Evolutionary conservation across 2,797 vertebrate genomes (phyloP), one percentile per base, ranked within the genome.

Genomic region (Crax fasciolata): DNA sequence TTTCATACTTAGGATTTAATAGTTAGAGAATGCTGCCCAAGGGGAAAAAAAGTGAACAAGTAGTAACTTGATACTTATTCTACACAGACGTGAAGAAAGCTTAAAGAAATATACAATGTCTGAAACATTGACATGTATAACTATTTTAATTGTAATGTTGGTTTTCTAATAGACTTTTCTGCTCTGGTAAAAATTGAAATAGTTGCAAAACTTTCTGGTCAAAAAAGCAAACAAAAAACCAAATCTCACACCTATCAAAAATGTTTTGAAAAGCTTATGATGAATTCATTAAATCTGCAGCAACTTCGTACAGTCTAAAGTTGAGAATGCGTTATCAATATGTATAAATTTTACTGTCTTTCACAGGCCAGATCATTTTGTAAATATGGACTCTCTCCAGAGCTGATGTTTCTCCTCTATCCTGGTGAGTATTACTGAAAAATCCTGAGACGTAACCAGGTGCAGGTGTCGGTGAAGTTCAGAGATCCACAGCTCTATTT

Each of bases 1-100:
- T 96, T 98, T 97, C 95, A 97, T 97, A 96, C 89, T 96, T 96
- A 93, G 95, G 55, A 87, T 94, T 94, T 96, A 89, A 87, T 91
- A 84, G 73, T 75, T 70, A 91, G 54, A 89, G 93, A 96, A 89
- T 91, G 57, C 65, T 89, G 91, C 92, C 86, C 87, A 87, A 67
- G 89, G 95, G 94, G 44, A 3, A 70, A 93, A 96, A 96, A 94
- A 91, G 52, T 41, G 71, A 92, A 55, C 67, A 84, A 96, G 94
- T 72, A 94, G 90, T 92, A 97, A 93, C 89, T 73, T 95, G 89
- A 95, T 96, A 96, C 89, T 95, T 95, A 94, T 92, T 93, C 90
- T 91, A 88, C 58, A 65, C 80, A 94, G 92, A 89, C 57, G 0
- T 87, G 76, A 96, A 92, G 93, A 95, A 96, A 94, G 62, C 63